Evolutionary conservation across 1,140 invertebrate genomes (phyloP).

Genomic region (Chionoecetes opilio): DNA sequence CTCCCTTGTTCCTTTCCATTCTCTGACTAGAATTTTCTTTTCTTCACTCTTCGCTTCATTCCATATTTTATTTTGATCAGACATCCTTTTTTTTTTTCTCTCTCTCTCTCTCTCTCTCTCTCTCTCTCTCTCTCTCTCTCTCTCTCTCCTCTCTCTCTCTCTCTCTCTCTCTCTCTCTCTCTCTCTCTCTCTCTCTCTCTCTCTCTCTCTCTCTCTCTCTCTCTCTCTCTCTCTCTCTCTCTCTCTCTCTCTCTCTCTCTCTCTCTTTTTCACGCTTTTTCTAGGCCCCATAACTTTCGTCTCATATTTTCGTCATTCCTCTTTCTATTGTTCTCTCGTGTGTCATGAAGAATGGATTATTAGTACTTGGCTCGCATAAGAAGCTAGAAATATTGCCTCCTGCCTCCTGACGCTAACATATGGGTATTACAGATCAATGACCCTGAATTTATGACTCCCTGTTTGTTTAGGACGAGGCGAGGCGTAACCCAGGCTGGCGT

Average conservation of each 20-base stretch:
- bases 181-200: neutral
- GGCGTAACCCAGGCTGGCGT: neutral
- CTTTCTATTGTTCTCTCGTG: neutral
- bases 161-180: too few species aligned
- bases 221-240: neutral
- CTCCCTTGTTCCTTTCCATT: too few species aligned
- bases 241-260: neutral
- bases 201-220: neutral
- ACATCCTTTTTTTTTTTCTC: neutral
- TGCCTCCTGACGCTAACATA: neutral
- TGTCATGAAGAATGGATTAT: neutral
- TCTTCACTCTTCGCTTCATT: neutral
- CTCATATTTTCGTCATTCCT: neutral
- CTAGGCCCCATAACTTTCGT: too few species aligned
- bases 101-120: too few species aligned
- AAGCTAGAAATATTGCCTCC: conserved; percentile 1
- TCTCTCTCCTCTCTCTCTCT: too few species aligned
- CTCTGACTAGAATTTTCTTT: neutral
- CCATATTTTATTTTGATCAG: neutral
- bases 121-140: too few species aligned
- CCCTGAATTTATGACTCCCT: neutral
- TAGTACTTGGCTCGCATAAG: neutral
- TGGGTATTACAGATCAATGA: conserved; percentile 29
- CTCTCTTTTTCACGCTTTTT: neutral
- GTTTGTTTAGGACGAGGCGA: neutral